phyloP scores from a whole-genome alignment of 2,888 invertebrate species.

The Volucella zonaria region DNA sequence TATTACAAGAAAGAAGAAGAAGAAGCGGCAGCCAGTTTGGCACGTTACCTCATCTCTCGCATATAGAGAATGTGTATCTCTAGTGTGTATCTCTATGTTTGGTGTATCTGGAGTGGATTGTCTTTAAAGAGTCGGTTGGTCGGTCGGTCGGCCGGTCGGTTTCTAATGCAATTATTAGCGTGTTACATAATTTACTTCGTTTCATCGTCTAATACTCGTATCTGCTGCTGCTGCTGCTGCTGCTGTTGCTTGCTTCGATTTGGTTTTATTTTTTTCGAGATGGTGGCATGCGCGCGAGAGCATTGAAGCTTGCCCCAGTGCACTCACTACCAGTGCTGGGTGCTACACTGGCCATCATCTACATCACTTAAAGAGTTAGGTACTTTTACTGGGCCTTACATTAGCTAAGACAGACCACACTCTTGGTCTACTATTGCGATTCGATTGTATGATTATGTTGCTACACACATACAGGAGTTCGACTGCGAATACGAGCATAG shows the following conservation, averaged over 20 bases:
- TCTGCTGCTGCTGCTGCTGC: too few relatives aligned
- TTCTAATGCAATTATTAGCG: constrained; percentile 73
- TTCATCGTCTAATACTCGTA: constrained; percentile 27
- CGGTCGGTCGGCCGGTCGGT: constrained; percentile 18
- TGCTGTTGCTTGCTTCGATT: too few relatives aligned
- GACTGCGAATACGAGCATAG: neutral
- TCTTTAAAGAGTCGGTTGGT: constrained; percentile 55
- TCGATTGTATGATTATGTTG: constrained; percentile 65
- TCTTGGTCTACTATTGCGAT: constrained; percentile 46
- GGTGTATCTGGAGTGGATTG: constrained; percentile 71
- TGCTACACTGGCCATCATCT: constrained; percentile 33
- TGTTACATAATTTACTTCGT: constrained; percentile 71
- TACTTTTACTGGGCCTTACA: neutral
- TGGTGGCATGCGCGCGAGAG: constrained; percentile 43
- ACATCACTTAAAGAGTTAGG: neutral
- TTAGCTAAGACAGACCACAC: constrained; percentile 32
- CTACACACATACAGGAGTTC: constrained; percentile 41
- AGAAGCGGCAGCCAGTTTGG: constrained; percentile 62
- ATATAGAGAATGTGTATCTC: constrained; percentile 48
- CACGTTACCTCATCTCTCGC: constrained; percentile 66
- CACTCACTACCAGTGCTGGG: constrained; percentile 13
- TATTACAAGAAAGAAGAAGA: constrained; percentile 47
- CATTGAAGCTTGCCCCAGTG: constrained; percentile 68
- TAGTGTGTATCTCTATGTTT: too few relatives aligned
- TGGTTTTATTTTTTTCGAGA: neutral